These are phyloP conservation scores for Podarcis muralis DNA, from an alignment of 2,113 vertebrate genomes.

Conservation along the genomic window DNA sequence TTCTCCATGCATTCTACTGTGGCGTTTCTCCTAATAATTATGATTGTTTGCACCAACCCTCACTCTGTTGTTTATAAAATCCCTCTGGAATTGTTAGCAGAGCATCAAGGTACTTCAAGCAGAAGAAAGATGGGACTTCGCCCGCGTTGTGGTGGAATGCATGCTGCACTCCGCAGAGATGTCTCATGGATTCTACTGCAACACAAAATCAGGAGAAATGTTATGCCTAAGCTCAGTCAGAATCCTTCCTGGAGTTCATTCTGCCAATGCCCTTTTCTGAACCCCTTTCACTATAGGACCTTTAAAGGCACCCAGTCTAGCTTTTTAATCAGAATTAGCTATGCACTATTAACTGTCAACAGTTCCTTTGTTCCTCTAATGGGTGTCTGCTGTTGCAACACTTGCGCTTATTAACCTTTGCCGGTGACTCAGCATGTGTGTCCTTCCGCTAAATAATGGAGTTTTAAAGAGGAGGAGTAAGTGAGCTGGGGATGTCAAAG, in stretches of 20 bases:
- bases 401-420: slow-evolving; percentile 36
- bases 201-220: neutral
- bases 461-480: neutral
- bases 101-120: neutral
- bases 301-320: neutral
- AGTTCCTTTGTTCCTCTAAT: slow-evolving; percentile 30
- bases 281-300: neutral
- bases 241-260: neutral
- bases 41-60: neutral
- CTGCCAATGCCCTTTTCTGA: neutral
- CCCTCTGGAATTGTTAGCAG: neutral
- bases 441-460: slow-evolving; percentile 14
- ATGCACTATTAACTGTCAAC: slow-evolving; percentile 34
- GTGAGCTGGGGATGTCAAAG: neutral
- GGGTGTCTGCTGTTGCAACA: slow-evolving; percentile 23
- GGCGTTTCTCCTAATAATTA: no score
- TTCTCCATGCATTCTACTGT: neutral
- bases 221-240: neutral
- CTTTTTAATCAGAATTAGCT: slow-evolving; percentile 35
- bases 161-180: neutral
- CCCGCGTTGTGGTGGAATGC: neutral
- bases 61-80: neutral
- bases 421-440: slow-evolving; percentile 27
- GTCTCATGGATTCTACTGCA: neutral
- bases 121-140: neutral